A percentile compares a stretch with the other conserved stretches of the same genome.
phyloP scores from a whole-genome alignment of 2,888 invertebrate species.

The Xestia c-nigrum region DNA sequence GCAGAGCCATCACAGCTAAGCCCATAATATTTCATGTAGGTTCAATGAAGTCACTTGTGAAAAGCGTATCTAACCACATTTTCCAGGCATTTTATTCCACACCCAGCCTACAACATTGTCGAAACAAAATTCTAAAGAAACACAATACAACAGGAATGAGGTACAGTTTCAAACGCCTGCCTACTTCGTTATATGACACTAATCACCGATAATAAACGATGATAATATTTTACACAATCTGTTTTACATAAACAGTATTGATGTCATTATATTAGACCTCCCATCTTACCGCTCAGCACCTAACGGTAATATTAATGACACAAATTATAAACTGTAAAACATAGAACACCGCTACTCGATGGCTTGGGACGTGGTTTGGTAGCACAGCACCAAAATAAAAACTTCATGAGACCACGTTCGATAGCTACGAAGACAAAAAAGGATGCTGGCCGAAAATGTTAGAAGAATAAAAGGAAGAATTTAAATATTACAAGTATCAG shows the following conservation, averaged over 20 bases:
- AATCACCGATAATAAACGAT: constrained; percentile 9
- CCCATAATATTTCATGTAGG: neutral
- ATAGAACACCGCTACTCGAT: neutral
- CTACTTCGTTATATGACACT: constrained; percentile 2
- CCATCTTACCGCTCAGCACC: neutral
- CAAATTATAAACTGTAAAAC: constrained; percentile 15
- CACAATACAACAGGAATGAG: neutral
- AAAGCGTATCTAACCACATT: neutral
- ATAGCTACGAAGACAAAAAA: neutral
- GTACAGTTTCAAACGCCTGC: neutral
- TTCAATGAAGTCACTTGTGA: neutral
- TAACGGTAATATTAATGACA: constrained; percentile 14
- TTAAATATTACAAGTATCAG: neutral
- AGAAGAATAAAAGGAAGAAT: neutral
- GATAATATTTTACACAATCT: neutral
- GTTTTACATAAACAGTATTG: neutral
- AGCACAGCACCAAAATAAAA: neutral
- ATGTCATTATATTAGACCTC: constrained; percentile 15
- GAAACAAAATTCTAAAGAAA: neutral
- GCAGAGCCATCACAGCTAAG: neutral
- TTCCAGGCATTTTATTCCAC: neutral
- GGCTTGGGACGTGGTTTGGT: neutral
- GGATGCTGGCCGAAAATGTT: neutral
- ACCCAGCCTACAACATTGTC: neutral
- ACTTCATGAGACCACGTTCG: no score